phyloP scores from a whole-genome alignment of 2,797 vertebrate genomes.

The Lateolabrax maculatus region DNA sequence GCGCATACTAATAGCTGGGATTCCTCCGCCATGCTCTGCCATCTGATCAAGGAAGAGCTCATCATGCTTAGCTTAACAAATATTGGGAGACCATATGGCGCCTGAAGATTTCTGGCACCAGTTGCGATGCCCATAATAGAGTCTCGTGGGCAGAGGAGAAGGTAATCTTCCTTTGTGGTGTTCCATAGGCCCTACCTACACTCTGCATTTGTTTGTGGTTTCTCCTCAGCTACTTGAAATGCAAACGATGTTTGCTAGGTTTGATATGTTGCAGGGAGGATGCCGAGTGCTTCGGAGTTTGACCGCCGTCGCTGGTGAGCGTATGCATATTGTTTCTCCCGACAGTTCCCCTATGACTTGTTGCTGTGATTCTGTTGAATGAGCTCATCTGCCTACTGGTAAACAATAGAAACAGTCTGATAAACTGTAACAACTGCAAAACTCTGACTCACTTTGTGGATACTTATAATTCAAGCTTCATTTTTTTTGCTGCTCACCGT shows the following conservation, averaged over 20 bases:
- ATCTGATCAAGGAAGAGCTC: slow-evolving; percentile 74
- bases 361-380: slow-evolving; percentile 48
- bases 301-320: slow-evolving; percentile 36
- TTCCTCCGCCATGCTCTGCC: slow-evolving; percentile 58
- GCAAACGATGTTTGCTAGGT: slow-evolving; percentile 72
- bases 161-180: slow-evolving; percentile 63
- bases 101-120: slow-evolving; percentile 63
- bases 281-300: slow-evolving; percentile 46
- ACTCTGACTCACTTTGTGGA: neutral
- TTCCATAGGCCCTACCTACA: slow-evolving; percentile 46
- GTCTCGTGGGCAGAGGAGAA: slow-evolving; percentile 54
- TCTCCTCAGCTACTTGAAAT: slow-evolving; percentile 72
- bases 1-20: slow-evolving; percentile 60
- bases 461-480: neutral
- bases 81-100: slow-evolving; percentile 68
- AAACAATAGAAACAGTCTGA: slow-evolving; percentile 36
- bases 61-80: slow-evolving; percentile 76
- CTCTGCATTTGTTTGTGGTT: slow-evolving; percentile 44
- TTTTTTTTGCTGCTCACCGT: neutral
- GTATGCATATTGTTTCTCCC: slow-evolving; percentile 37
- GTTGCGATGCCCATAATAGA: slow-evolving; percentile 34
- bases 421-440: slow-evolving; percentile 20
- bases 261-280: slow-evolving; percentile 48
- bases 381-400: slow-evolving; percentile 45
- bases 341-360: slow-evolving; percentile 35